phyloP scores from a whole-genome alignment of 1,140 invertebrate genomes.

The Hylaeus volcanicus region DNA sequence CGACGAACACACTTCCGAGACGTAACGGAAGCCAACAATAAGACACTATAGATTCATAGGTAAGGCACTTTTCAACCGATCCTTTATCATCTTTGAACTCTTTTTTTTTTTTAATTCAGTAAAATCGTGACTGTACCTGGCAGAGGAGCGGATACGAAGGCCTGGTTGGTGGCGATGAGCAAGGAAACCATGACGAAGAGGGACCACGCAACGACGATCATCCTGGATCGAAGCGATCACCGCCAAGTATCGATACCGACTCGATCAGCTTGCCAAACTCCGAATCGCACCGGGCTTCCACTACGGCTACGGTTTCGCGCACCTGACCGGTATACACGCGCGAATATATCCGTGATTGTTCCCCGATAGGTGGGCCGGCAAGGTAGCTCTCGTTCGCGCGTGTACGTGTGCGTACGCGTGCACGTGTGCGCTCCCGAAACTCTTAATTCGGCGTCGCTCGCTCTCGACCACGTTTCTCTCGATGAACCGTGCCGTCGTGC shows the following conservation, averaged over 20 bases:
- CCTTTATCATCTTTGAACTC: too few relatives aligned
- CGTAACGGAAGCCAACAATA: too few relatives aligned
- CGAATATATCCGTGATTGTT: slow-evolving; percentile 14
- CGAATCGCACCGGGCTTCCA: neutral
- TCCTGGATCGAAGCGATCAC: slow-evolving; percentile 49
- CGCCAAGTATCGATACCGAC: slow-evolving; percentile 2
- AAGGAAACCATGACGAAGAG: slow-evolving; percentile 67
- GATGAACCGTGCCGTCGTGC: slow-evolving; percentile 20
- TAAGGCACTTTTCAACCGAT: too few relatives aligned
- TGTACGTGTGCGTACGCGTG: neutral
- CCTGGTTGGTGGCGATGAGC: slow-evolving; percentile 62
- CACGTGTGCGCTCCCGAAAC: neutral
- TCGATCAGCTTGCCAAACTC: slow-evolving; percentile 36
- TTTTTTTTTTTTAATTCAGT: too few relatives aligned
- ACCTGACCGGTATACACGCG: slow-evolving; percentile 28
- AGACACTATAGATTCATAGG: too few relatives aligned
- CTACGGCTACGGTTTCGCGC: slow-evolving; percentile 42
- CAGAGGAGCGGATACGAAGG: slow-evolving; percentile 64
- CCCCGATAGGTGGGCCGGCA: neutral
- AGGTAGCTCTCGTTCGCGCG: neutral
- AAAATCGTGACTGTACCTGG: slow-evolving; percentile 61
- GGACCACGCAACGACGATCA: slow-evolving; percentile 69
- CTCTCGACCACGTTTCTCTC: slow-evolving; percentile 42
- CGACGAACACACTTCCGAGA: too few relatives aligned
- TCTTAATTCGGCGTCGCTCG: slow-evolving; percentile 23